Evolutionary conservation across 2,888 invertebrate species (phyloP).

Genomic region (Hyppa rectilinea): DNA sequence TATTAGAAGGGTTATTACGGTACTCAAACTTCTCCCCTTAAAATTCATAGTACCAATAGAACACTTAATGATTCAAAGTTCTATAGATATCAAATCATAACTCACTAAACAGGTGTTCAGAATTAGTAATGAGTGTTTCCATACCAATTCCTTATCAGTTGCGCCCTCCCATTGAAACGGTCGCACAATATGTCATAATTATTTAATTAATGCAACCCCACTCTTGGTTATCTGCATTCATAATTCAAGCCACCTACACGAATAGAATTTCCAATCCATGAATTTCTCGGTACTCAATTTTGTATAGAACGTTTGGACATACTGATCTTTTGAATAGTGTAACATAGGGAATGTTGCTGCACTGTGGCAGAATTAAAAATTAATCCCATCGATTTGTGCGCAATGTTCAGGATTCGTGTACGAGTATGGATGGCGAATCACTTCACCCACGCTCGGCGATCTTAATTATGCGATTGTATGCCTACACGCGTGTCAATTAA

Average conservation of each 20-base stretch:
- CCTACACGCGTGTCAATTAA: constrained; percentile 80
- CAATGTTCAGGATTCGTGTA: constrained; percentile 55
- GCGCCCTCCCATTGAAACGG: constrained; percentile 85
- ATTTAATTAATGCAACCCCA: constrained; percentile 88
- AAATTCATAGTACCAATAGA: constrained; percentile 43
- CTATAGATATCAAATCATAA: constrained; percentile 62
- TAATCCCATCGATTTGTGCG: constrained; percentile 70
- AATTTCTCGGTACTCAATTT: constrained; percentile 44
- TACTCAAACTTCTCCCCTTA: constrained; percentile 22
- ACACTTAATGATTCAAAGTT: constrained; percentile 61
- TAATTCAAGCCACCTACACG: constrained; percentile 81
- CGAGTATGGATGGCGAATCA: constrained; percentile 66
- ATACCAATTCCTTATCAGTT: constrained; percentile 82
- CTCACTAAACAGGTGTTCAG: constrained; percentile 72
- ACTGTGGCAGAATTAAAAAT: constrained; percentile 70
- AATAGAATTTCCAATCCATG: constrained; percentile 58
- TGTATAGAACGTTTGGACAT: constrained; percentile 24
- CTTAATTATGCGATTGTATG: constrained; percentile 81
- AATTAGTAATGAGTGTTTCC: constrained; percentile 77
- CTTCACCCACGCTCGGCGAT: constrained; percentile 78
- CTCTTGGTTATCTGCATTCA: constrained; percentile 81
- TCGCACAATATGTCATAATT: constrained; percentile 90
- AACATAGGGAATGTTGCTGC: constrained; percentile 21
- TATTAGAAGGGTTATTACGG: neutral
- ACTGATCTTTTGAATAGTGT: constrained; percentile 31